Base-by-base conservation (phyloP, 1,140 invertebrate species). In the Leptinotarsa defecta region DNA sequence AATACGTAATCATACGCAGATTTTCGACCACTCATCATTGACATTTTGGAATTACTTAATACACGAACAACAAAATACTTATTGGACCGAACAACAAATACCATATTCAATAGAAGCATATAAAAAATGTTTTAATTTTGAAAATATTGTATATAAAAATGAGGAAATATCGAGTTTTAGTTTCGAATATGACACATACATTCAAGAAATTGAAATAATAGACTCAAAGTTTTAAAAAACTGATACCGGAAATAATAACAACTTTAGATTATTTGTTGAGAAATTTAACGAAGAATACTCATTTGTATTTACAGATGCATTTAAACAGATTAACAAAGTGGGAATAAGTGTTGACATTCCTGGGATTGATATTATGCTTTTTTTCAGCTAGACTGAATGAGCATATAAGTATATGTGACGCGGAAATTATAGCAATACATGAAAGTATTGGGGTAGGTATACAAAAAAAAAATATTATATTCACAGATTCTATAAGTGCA, bases 391-490 rank as follows among this genome's bases (percentile, higher is more conserved):
- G 52, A 57, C 52, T 57, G 4, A 57, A 57, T 57, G 52, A 57
- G 4, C 4, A 57, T n/a, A 57, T 13, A 57, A 57, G 8, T 57
- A 57, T 57, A 57, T n/a, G 52, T n/a, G 52, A 57, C n/a, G 15
- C 52, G 52, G 52, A 57, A 6, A 15, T 57, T n/a, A 57, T 65
- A 8, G 63, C n/a, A 13, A 65, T 65, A 19, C n/a, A 65, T 65
- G 63, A 19, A 13, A 68, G 62, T 5, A 20, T 75, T 2, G 61
- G 43, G 34, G 13, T 71, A 8, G 19, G n/a, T 17, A n/a, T 74
- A 6, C 8, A 74, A 65, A 77, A 48, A 8, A 74, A 3, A 70
- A 19, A 48, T 17, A 71, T 74, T 6, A 74, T 74, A 19, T 71
- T 71, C 15, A 71, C 73, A 4, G 73, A 77, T 77, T 24, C 22